Conservation (phyloP, 92 coral and sea anemone genomes). For the Plumapathes pennacea region DNA sequence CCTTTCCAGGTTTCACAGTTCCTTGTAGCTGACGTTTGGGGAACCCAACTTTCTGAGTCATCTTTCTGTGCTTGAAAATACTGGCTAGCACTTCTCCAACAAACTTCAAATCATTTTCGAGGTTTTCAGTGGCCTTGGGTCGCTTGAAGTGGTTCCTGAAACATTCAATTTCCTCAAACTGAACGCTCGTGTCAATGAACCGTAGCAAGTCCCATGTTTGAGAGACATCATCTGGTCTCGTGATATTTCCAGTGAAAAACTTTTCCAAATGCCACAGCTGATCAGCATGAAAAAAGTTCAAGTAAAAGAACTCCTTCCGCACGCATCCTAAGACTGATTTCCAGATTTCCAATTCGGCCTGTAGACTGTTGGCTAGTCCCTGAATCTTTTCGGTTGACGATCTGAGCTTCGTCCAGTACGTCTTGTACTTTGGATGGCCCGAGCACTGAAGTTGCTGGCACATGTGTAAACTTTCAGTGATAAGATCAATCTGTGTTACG, state of each 20-base stretch:
- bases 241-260: constrained; percentile 31
- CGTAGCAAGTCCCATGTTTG: constrained; percentile 62
- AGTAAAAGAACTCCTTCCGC: constrained; percentile 31
- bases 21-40: constrained; percentile 24
- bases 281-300: constrained; percentile 81
- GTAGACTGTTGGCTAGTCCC: constrained; percentile 6
- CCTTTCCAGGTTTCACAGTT: constrained; percentile 78
- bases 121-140: constrained; percentile 25
- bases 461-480: constrained; percentile 42
- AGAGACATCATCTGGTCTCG: constrained; percentile 11
- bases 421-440: constrained; percentile 47
- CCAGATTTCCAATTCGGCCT: constrained; percentile 37
- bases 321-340: constrained; percentile 13
- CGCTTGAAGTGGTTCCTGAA: constrained; percentile 18
- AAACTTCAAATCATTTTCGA: constrained; percentile 44
- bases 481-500: constrained; percentile 48
- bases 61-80: constrained; percentile 56
- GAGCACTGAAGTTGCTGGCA: constrained; percentile 47
- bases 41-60: background rate
- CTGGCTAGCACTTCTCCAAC: constrained; percentile 63
- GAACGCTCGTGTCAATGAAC: constrained; percentile 57
- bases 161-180: constrained; percentile 24
- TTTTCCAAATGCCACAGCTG: constrained; percentile 71
- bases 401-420: constrained; percentile 28
- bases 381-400: constrained; percentile 29